Evolutionary conservation across 2,113 vertebrate genomes (phyloP), one percentile per base, ranked within the genome.

Genomic region (Sardina pilchardus): DNA sequence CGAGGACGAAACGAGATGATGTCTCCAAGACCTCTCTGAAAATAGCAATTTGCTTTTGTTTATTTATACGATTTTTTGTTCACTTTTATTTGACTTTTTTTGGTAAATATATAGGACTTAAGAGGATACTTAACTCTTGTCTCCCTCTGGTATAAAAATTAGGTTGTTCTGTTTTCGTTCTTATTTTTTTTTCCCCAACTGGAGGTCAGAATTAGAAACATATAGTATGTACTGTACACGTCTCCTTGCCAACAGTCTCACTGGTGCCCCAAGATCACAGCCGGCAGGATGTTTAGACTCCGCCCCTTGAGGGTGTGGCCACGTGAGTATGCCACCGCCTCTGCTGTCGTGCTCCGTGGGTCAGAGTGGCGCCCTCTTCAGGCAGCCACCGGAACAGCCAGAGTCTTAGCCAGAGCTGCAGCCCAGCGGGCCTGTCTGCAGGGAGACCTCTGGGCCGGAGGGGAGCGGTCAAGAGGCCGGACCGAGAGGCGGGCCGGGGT

Each of bases 91-190:
- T 86, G n/a, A 36, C 91, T 92, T 92, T 90, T 87, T 88, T 92
- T 92, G 94, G 90, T 94, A 92, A 94, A 94, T 85, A 89, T 86
- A 95, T 91, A 94, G 91, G 88, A 93, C 88, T 94, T 85, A 90
- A 87, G 90, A 91, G 88, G 87, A 94, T 92, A 93, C 84, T 93
- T 93, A 94, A 94, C 93, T 90, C 85, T 90, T 87, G 81, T 91
- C 36, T 91, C 88, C 94, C 82, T 91, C 87, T 90, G 93, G 93
- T 96, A 95, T 9, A 95, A 94, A 95, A 91, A 83, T 90, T 90
- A 91, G 59, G 91, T 91, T 90, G 93, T 96, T 94, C 94, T 92
- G 94, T 92, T 90, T 83, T 92, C n/a, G n/a, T n/a, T n/a, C n/a
- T 90, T 87, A 89, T 93, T 90, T 39, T 56, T 89, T 89, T 92